A percentile compares a stretch with the other conserved stretches of the same genome.
Evolutionary conservation across 2,113 vertebrate species (phyloP).

Genomic region (Tachysurus fulvidraco): DNA sequence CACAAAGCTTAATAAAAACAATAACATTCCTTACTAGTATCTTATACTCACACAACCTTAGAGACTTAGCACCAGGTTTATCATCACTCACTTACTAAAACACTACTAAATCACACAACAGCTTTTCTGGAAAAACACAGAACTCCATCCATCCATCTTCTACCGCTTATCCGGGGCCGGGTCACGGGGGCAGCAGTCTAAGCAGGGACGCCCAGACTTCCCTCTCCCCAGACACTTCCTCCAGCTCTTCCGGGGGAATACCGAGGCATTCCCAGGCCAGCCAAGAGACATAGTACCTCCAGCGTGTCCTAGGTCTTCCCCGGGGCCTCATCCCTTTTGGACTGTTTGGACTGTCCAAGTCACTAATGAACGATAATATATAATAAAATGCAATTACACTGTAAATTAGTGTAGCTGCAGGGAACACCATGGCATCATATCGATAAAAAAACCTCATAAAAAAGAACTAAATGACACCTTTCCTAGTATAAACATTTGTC

Average conservation of each 20-base stretch:
- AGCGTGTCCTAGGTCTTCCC: too few relatives aligned
- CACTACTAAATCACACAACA: not conserved
- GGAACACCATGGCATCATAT: not conserved
- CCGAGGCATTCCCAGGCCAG: too few relatives aligned
- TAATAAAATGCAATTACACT: not conserved
- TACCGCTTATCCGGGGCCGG: too few relatives aligned
- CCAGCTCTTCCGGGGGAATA: too few relatives aligned
- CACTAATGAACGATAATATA: not conserved
- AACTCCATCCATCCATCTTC: too few relatives aligned
- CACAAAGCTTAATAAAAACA: not conserved
- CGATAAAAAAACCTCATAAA: not conserved
- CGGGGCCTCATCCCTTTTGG: too few relatives aligned
- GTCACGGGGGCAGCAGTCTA: too few relatives aligned
- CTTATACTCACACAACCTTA: not conserved
- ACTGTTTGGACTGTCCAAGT: too few relatives aligned
- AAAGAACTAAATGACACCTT: not conserved
- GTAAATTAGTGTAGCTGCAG: not conserved
- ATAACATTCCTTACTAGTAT: not conserved
- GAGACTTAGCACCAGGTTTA: not conserved
- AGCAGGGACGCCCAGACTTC: too few relatives aligned
- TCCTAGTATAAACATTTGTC: not conserved
- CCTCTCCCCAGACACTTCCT: too few relatives aligned
- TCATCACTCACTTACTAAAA: not conserved
- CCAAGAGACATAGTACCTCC: too few relatives aligned
- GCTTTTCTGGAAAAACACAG: not conserved